A percentile compares a stretch with the other conserved stretches of the same genome.
Evolutionary conservation across 2,888 invertebrate genomes (phyloP).

Genomic region (Therioaphis trifolii): DNA sequence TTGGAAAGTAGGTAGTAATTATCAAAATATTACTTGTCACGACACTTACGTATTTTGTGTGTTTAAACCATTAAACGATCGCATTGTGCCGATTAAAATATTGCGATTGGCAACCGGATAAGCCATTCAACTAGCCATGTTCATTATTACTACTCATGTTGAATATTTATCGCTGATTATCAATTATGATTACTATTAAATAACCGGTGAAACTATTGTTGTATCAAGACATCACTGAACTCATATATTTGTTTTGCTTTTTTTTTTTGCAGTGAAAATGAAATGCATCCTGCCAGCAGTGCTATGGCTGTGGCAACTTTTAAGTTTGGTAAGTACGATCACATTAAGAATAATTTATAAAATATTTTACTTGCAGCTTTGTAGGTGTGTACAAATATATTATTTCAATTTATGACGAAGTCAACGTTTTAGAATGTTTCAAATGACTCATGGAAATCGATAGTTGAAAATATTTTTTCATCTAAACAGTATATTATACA

Average conservation of each 20-base stretch:
- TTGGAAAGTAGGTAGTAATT: constrained; percentile 52
- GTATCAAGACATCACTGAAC: constrained; percentile 3
- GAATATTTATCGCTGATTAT: constrained; percentile 1
- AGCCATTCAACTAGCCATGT: background rate
- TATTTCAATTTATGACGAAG: too few species aligned
- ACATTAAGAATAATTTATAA: background rate
- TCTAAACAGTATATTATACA: too few species aligned
- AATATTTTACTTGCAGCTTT: background rate
- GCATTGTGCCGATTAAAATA: constrained; percentile 14
- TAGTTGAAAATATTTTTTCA: too few species aligned
- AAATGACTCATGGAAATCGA: too few species aligned
- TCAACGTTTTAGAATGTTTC: too few species aligned
- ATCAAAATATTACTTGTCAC: constrained; percentile 41
- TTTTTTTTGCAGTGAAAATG: constrained; percentile 59
- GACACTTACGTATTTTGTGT: constrained; percentile 19
- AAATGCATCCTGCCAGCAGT: constrained; percentile 57
- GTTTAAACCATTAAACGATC: constrained; percentile 32
- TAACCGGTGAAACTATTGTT: background rate
- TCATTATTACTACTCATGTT: background rate
- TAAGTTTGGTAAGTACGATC: constrained; percentile 45
- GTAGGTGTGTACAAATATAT: too few species aligned
- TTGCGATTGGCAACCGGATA: constrained; percentile 13
- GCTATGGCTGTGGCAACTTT: constrained; percentile 55
- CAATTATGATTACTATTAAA: constrained; percentile 10
- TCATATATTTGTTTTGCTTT: constrained; percentile 26